These are phyloP conservation scores for Cryptotis parvus DNA, from an alignment of 2,113 vertebrate genomes.

Conservation along the genomic window DNA sequence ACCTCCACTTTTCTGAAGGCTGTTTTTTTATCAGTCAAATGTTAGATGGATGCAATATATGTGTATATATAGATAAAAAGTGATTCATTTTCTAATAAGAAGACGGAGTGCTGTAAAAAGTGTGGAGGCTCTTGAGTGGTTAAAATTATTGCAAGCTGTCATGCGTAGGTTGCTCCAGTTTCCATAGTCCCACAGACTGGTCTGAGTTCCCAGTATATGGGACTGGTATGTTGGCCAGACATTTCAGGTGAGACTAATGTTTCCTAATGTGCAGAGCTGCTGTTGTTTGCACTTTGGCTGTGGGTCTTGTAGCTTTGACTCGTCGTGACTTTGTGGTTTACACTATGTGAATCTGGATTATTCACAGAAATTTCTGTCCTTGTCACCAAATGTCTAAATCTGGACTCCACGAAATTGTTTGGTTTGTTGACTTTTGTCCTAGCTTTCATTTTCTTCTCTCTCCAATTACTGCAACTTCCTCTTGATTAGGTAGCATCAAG, in stretches of 20 bases:
- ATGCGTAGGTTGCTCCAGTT: fast-evolving
- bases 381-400: constrained; percentile 53
- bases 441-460: constrained; percentile 75
- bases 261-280: constrained; percentile 58
- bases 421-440: constrained; percentile 78
- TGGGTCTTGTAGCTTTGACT: constrained; percentile 69
- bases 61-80: too few relatives aligned
- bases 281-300: constrained; percentile 66
- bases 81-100: neutral
- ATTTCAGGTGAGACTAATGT: constrained; percentile 66
- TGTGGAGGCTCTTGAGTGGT: neutral
- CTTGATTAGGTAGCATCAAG: constrained; percentile 56
- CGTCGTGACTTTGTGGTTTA: constrained; percentile 80
- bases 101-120: neutral
- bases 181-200: neutral
- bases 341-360: constrained; percentile 73
- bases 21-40: neutral
- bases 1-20: neutral
- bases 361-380: constrained; percentile 75
- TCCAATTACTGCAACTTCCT: constrained; percentile 29
- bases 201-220: neutral
- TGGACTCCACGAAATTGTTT: constrained; percentile 63
- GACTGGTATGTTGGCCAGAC: neutral
- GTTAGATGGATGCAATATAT: neutral
- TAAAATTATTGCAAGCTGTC: neutral